Conservation (phyloP, 1,140 invertebrate genomes). For the Leptopilina clavipes region DNA sequence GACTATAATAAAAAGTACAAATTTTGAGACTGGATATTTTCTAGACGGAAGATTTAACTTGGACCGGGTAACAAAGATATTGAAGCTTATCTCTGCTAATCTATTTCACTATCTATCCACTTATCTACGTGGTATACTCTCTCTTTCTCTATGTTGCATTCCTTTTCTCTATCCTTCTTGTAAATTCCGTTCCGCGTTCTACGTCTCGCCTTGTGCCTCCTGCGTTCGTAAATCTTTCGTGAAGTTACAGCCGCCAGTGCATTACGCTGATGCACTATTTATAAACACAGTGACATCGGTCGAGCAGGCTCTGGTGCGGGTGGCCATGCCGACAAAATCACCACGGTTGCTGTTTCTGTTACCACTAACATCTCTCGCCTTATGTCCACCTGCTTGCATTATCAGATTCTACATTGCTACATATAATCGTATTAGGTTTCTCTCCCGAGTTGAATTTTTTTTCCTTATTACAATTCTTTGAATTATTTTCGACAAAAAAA, state of each 20-base stretch:
- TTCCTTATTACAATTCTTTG: no score
- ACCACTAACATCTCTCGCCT: conserved; percentile 50
- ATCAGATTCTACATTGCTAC: conserved; percentile 46
- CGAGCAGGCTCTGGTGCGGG: conserved; percentile 66
- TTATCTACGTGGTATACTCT: conserved; percentile 28
- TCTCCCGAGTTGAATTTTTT: no score
- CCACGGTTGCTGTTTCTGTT: conserved; percentile 35
- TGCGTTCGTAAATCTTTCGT: conserved; percentile 68
- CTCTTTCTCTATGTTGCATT: conserved; percentile 42
- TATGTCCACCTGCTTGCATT: conserved; percentile 52
- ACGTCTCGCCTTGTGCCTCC: conserved; percentile 53
- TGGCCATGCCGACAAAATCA: conserved; percentile 64
- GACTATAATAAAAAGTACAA: no score
- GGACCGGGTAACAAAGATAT: conserved; percentile 14
- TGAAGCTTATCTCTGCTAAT: neutral
- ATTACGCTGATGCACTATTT: conserved; percentile 73
- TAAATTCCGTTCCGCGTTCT: conserved; percentile 69
- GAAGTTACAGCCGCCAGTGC: conserved; percentile 62
- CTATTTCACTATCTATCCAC: conserved; percentile 25
- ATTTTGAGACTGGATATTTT: no score
- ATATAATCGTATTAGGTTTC: conserved; percentile 43
- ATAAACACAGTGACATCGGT: conserved; percentile 70
- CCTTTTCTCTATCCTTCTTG: conserved; percentile 55
- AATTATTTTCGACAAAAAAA: no score
- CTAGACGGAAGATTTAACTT: neutral